Evolutionary conservation across 2,888 invertebrate genomes (phyloP), one percentile per base, ranked within the genome.

Genomic region (Cantharis rufa): DNA sequence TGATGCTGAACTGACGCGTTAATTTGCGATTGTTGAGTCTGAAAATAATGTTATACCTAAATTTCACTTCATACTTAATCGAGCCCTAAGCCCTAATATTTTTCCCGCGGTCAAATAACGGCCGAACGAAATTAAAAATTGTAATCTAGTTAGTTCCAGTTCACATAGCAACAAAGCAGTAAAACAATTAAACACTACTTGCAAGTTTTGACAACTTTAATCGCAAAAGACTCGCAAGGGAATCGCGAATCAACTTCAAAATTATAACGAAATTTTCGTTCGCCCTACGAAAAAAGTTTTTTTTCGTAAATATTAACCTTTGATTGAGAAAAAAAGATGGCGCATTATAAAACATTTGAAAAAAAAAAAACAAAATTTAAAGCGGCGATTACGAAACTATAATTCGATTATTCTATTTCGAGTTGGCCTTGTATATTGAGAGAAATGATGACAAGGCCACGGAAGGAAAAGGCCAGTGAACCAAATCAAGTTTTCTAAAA

Each of bases 1-100:
- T 81, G 81, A 66, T 81, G 82, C 62, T 78, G 74, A 80, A 81
- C 79, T 83, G 82, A 74, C 82, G 84, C 73, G 69, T 82, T 82
- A 62, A 81, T 77, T 75, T 82, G 82, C 32, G 81, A 82, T 81
- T 82, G 78, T 18, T 82, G 82, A 28, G 82, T 81, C 83, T 82
- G 72, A 3, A 83, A 83, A 28, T 15, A 73, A 77, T 74, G 4
- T 5, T 48, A n/a, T 48, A 0, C 9, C n/a, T 48, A 7, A 48
- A 7, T 48, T n/a, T n/a, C n/a, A n/a, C n/a, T 48, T 18, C 18
- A 18, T 18, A 18, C 18, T n/a, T n/a, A n/a, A n/a, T n/a, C n/a
- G n/a, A n/a, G n/a, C n/a, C n/a, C n/a, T n/a, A n/a, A n/a, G n/a
- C n/a, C n/a, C n/a, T n/a, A n/a, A n/a, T n/a, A n/a, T n/a, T n/a